A percentile compares a stretch with the other conserved stretches of the same genome.
These are phyloP conservation scores for Chlorodrepanis virens DNA, from an alignment of 2,113 vertebrate genomes.

Conservation along the genomic window DNA sequence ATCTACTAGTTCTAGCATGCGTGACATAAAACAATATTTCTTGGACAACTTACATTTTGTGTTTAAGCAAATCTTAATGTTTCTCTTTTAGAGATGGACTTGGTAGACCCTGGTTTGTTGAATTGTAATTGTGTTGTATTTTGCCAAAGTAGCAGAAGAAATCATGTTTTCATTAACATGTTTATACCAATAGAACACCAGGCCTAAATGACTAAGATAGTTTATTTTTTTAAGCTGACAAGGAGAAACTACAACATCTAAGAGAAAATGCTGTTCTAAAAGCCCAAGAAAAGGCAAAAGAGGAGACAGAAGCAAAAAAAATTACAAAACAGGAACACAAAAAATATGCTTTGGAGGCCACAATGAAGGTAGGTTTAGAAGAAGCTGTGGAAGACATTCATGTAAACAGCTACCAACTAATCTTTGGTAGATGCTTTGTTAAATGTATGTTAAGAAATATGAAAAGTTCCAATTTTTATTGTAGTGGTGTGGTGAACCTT, in stretches of 20 bases:
- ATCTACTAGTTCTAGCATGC: fast-evolving
- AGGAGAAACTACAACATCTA: constrained; percentile 75
- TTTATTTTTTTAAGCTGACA: constrained; percentile 70
- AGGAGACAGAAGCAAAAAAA: constrained; percentile 72
- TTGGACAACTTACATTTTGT: not conserved
- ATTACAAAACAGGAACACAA: constrained; percentile 75
- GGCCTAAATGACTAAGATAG: not conserved
- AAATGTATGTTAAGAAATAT: not conserved
- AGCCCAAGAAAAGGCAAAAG: constrained; percentile 79
- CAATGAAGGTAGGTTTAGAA: constrained; percentile 83
- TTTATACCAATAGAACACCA: not conserved
- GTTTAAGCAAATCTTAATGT: not conserved
- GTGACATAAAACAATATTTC: not conserved
- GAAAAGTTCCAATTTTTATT: not conserved
- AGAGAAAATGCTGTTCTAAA: constrained; percentile 80
- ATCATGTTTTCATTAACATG: not conserved
- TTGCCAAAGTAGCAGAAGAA: not conserved
- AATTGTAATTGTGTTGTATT: not conserved
- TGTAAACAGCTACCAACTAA: not conserved
- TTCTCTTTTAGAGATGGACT: not conserved
- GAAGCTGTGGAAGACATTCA: not conserved
- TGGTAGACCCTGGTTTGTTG: not conserved
- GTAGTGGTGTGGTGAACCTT: not conserved
- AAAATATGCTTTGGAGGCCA: constrained; percentile 82
- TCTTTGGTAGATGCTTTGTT: not conserved